Percentiles rank a stretch among this genome's conserved stretches.
These are phyloP conservation scores for Sardinella longiceps DNA, from an alignment of 2,797 vertebrate genomes.

Conservation along the genomic window DNA sequence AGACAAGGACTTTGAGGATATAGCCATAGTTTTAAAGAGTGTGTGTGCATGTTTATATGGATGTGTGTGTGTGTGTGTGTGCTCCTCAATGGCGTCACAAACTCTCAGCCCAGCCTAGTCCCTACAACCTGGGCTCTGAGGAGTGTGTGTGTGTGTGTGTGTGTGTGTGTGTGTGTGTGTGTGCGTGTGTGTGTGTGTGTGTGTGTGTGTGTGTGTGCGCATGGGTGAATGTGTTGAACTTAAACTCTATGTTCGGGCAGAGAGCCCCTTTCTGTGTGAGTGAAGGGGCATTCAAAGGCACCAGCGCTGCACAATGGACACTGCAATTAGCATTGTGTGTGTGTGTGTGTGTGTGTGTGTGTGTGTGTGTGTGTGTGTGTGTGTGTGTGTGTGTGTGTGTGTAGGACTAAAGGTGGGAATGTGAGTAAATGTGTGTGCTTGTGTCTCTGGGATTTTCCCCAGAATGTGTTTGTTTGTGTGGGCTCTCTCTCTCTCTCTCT, in stretches of 20 bases:
- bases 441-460: not conserved
- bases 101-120: too few species aligned
- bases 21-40: too few species aligned
- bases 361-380: not conserved
- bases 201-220: not conserved
- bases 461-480: not conserved
- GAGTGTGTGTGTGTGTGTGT: too few species aligned
- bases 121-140: too few species aligned
- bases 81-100: too few species aligned
- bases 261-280: not conserved
- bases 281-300: not conserved
- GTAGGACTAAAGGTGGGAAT: not conserved
- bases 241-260: not conserved
- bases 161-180: not conserved
- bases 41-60: too few species aligned
- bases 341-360: constrained; percentile 7
- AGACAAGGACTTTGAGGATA: too few species aligned
- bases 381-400: constrained; percentile 7
- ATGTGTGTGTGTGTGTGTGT: too few species aligned
- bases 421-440: not conserved
- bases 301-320: not conserved
- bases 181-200: not conserved
- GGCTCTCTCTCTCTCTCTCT: not conserved
- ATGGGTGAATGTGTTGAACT: not conserved
- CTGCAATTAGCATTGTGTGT: not conserved